Percentiles rank a stretch among this genome's conserved stretches.
Conservation (phyloP, 2,888 invertebrate species). For the Rhingia rostrata region DNA sequence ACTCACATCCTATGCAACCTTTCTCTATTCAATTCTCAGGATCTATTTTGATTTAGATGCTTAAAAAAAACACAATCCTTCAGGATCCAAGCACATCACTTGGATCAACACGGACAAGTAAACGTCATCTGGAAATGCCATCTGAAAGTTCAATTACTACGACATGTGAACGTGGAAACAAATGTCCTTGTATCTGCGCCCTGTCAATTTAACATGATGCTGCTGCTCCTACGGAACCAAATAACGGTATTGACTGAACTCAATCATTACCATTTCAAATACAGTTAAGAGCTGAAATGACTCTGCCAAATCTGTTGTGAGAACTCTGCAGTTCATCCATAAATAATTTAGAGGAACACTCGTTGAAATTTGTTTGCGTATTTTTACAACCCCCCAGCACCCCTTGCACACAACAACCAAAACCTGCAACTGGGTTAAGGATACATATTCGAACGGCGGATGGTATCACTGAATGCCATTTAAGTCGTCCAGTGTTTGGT, state of each 20-base stretch:
- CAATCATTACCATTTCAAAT: conserved; percentile 14
- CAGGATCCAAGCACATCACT: too few relatives aligned
- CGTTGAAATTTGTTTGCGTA: conserved; percentile 55
- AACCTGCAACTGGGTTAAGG: conserved; percentile 47
- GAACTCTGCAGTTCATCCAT: conserved; percentile 34
- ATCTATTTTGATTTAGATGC: too few relatives aligned
- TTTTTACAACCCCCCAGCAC: conserved; percentile 9
- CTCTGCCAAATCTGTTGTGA: background rate
- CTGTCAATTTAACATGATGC: conserved; percentile 14
- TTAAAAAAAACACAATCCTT: too few relatives aligned
- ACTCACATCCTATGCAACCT: too few relatives aligned
- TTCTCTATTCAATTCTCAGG: too few relatives aligned
- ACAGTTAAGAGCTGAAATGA: conserved; percentile 12
- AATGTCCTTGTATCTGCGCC: background rate
- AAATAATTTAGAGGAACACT: conserved; percentile 59
- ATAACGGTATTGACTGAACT: background rate
- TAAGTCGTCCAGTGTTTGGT: conserved; percentile 16
- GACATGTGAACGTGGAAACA: too few relatives aligned
- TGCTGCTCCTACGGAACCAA: background rate
- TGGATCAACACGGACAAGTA: too few relatives aligned
- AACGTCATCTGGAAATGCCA: too few relatives aligned
- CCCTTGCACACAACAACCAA: background rate
- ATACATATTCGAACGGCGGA: conserved; percentile 17
- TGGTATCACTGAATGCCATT: conserved; percentile 21
- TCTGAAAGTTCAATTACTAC: too few relatives aligned